phyloP scores from a whole-genome alignment of 2,797 vertebrate genomes.

The Chaetodon trifasciatus region DNA sequence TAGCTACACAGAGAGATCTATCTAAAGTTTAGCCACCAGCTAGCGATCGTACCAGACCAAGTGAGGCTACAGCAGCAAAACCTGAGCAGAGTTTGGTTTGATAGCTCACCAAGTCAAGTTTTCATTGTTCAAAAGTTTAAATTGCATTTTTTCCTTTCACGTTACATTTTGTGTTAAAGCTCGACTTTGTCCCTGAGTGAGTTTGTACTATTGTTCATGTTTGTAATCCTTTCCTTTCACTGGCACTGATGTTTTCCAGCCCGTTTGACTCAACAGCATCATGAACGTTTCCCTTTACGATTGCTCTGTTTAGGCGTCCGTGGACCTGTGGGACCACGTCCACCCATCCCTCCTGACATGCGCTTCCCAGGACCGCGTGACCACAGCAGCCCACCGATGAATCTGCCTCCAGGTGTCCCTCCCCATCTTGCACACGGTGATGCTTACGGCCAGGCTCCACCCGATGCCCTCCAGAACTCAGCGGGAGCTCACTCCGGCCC shows the following conservation, averaged over 20 bases:
- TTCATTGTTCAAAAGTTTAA: neutral
- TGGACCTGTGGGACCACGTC: slow-evolving; percentile 82
- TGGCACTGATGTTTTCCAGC: no score
- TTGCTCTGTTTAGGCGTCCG: slow-evolving; percentile 62
- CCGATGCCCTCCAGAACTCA: slow-evolving; percentile 73
- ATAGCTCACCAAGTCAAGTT: neutral
- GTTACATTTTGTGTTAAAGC: neutral
- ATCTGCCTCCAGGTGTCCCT: slow-evolving; percentile 78
- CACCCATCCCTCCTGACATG: slow-evolving; percentile 77
- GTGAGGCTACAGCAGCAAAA: neutral
- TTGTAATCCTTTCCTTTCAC: neutral
- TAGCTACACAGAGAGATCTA: neutral
- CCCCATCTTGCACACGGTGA: slow-evolving; percentile 57
- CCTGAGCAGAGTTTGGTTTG: no score
- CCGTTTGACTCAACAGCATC: no score
- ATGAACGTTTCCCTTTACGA: no score
- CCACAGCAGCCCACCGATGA: slow-evolving; percentile 75
- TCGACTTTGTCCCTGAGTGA: neutral
- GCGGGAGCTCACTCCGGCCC: slow-evolving; percentile 64
- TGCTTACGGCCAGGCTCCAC: slow-evolving; percentile 53
- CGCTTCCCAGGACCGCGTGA: slow-evolving; percentile 85
- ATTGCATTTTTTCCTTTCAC: no score
- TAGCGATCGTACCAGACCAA: neutral
- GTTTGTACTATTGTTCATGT: neutral
- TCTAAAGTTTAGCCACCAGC: neutral